Conservation (phyloP, 2,113 vertebrate genomes). For the Nicator chloris region DNA sequence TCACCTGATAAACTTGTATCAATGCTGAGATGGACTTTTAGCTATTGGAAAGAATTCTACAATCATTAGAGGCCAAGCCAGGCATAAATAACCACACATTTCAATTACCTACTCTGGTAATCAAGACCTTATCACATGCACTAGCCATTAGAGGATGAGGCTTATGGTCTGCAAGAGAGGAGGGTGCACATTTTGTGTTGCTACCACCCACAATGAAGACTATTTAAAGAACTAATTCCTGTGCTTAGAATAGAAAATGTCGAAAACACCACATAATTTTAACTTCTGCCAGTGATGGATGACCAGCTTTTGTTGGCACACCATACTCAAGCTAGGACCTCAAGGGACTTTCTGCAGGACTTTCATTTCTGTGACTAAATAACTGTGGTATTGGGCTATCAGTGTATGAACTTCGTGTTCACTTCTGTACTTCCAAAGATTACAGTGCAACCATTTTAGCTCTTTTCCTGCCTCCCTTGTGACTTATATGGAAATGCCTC, state of each 20-base stretch:
- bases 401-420: neutral
- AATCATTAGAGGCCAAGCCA: neutral
- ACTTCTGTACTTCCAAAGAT: neutral
- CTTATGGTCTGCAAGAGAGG: neutral
- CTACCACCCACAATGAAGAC: neutral
- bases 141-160: neutral
- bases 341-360: neutral
- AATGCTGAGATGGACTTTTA: neutral
- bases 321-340: neutral
- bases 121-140: neutral
- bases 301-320: slow-evolving; percentile 31
- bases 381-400: neutral
- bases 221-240: slow-evolving; percentile 21
- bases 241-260: slow-evolving; percentile 44
- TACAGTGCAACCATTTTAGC: neutral
- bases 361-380: neutral
- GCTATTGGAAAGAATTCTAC: neutral
- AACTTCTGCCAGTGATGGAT: neutral
- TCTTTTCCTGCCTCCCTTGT: neutral
- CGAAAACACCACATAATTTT: neutral
- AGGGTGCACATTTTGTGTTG: neutral
- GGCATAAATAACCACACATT: neutral
- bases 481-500: neutral
- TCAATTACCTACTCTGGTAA: neutral
- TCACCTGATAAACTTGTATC: neutral